A percentile compares a stretch with the other conserved stretches of the same genome.
Evolutionary conservation across 1,140 invertebrate genomes (phyloP).

Genomic region (Drosophila albomicans): DNA sequence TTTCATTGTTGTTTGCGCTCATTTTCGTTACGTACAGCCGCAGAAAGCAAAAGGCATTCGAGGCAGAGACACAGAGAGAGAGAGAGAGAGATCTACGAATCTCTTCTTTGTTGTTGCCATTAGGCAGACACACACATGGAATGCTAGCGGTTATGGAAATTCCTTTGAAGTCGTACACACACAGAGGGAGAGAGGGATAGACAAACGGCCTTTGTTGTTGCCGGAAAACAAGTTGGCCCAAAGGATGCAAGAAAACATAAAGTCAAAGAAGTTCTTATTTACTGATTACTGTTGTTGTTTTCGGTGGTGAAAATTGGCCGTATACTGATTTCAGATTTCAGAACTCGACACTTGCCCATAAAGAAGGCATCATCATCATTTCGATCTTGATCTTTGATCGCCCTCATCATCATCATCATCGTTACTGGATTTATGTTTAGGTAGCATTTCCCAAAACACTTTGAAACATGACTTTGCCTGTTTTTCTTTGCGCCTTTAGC

Average conservation of each 20-base stretch:
- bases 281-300: slow-evolving; percentile 56
- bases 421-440: slow-evolving; percentile 21
- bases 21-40: slow-evolving; percentile 78
- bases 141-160: slow-evolving; percentile 83
- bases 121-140: slow-evolving; percentile 60
- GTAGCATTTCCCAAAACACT: slow-evolving; percentile 46
- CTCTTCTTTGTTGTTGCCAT: slow-evolving; percentile 54
- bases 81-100: slow-evolving; percentile 30
- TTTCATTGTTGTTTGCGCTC: slow-evolving; percentile 69
- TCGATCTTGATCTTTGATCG: no score
- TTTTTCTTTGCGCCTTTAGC: slow-evolving; percentile 34
- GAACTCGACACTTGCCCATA: slow-evolving; percentile 58
- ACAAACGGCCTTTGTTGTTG: slow-evolving; percentile 43
- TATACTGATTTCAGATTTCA: slow-evolving; percentile 20
- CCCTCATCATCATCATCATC: slow-evolving; percentile 9
- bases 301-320: slow-evolving; percentile 68
- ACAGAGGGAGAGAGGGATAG: slow-evolving; percentile 15
- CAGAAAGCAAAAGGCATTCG: slow-evolving; percentile 80
- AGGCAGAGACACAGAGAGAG: slow-evolving; percentile 31
- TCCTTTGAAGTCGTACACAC: slow-evolving; percentile 67
- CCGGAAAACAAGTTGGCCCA: slow-evolving; percentile 55
- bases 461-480: slow-evolving; percentile 58
- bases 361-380: slow-evolving; percentile 51
- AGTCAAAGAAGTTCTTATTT: slow-evolving; percentile 19
- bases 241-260: slow-evolving; percentile 57